Conservation (phyloP, 92 coral and sea anemone species). For the Desmophyllum pertusum region DNA sequence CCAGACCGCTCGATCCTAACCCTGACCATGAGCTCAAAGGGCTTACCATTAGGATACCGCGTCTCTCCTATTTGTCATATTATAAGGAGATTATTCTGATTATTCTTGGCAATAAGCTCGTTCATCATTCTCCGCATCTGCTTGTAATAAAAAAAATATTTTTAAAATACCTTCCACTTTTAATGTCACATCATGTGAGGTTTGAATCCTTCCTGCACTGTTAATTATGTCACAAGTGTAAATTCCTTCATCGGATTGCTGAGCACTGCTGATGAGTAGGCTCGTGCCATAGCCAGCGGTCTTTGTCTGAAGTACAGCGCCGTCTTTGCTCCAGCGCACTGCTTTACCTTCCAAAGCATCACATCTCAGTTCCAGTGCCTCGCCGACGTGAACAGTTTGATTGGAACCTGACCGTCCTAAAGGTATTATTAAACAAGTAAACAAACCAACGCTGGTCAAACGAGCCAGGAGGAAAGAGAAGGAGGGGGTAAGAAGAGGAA, state of each 20-base stretch:
- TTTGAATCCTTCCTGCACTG: not conserved
- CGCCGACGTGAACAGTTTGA: conserved; percentile 17
- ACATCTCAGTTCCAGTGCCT: conserved; percentile 24
- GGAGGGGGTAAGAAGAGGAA: no score
- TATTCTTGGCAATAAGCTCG: no score
- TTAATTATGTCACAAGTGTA: conserved; percentile 24
- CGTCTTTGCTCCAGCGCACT: conserved; percentile 31
- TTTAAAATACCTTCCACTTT: conserved; percentile 1
- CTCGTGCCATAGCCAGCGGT: conserved; percentile 25
- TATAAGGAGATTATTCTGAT: no score
- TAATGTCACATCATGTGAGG: not conserved
- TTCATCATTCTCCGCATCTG: not conserved
- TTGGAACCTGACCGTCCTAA: conserved; percentile 3
- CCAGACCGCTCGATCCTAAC: no score
- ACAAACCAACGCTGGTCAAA: no score
- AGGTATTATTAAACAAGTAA: not conserved
- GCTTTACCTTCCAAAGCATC: conserved; percentile 18
- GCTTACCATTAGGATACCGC: no score
- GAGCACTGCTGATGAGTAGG: conserved; percentile 12
- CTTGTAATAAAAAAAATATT: not conserved
- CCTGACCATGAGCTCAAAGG: no score
- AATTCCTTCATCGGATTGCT: conserved; percentile 14
- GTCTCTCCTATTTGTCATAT: no score
- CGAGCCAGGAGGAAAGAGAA: no score
- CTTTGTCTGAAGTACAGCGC: conserved; percentile 11